Conservation (phyloP, 2,888 invertebrate genomes). For the Drosophila macrothrix region DNA sequence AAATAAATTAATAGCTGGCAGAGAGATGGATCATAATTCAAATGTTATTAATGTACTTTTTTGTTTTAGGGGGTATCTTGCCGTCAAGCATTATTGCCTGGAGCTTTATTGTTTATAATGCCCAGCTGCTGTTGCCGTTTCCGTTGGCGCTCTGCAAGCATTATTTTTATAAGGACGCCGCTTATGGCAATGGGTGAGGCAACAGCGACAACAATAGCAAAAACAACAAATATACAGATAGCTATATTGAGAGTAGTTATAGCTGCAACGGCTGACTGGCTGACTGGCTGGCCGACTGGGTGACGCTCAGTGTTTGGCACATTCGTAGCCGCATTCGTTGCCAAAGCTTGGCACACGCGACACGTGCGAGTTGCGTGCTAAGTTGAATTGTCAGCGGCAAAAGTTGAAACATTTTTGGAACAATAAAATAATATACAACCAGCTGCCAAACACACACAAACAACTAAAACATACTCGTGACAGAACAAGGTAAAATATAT, state of each 20-base stretch:
- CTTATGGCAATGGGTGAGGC: constrained; percentile 62
- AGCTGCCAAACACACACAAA: constrained; percentile 33
- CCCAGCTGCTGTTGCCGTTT: constrained; percentile 49
- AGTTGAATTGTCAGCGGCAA: constrained; percentile 66
- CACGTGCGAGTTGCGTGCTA: constrained; percentile 72
- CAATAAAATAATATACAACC: constrained; percentile 52
- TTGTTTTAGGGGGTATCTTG: constrained; percentile 14
- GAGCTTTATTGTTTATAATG: constrained; percentile 34
- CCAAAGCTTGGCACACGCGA: constrained; percentile 67
- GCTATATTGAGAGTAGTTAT: constrained; percentile 34
- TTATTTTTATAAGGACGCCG: constrained; percentile 71
- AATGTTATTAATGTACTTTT: too few relatives aligned
- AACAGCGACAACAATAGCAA: constrained; percentile 14
- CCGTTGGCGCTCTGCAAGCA: constrained; percentile 46
- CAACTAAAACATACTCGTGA: constrained; percentile 19
- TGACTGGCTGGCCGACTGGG: constrained; percentile 21
- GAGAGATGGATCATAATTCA: not conserved
- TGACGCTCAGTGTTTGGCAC: constrained; percentile 23
- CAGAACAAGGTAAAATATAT: constrained; percentile 71
- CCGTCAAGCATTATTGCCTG: not conserved
- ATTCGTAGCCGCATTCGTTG: constrained; percentile 64
- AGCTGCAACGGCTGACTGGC: constrained; percentile 67
- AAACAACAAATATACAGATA: constrained; percentile 23
- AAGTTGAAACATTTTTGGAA: constrained; percentile 67
- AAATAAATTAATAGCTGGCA: not conserved